A percentile compares a stretch with the other conserved stretches of the same genome.
Evolutionary conservation across 1,140 invertebrate species (phyloP).

Genomic region (Harlomillsia oculata): DNA sequence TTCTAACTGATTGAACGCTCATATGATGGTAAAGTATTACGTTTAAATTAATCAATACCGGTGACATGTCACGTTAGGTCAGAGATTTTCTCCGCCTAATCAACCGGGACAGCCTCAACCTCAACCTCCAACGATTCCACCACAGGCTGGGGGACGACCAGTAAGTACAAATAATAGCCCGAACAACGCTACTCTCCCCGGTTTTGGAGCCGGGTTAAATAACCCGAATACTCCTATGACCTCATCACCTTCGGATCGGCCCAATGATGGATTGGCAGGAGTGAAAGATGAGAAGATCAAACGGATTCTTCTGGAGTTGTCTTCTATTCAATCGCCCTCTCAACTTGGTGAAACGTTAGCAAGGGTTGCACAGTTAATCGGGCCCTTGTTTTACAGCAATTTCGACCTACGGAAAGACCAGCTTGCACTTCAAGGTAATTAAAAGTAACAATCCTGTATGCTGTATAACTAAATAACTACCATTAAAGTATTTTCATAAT

Average conservation of each 20-base stretch:
- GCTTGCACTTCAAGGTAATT: constrained; percentile 11
- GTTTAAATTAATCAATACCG: too few relatives aligned
- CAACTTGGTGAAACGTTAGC: constrained; percentile 12
- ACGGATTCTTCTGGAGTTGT: constrained; percentile 13
- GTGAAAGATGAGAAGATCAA: constrained; percentile 20
- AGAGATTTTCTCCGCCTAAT: neutral
- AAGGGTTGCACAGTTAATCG: constrained; percentile 5
- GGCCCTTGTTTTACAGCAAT: constrained; percentile 11
- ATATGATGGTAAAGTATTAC: too few relatives aligned
- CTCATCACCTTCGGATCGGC: too few relatives aligned
- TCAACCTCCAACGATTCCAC: neutral
- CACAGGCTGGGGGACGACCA: too few relatives aligned
- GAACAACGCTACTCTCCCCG: neutral
- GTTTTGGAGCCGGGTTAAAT: neutral
- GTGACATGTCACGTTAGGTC: too few relatives aligned
- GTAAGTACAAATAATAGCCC: too few relatives aligned
- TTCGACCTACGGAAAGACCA: constrained; percentile 15
- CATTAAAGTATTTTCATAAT: too few relatives aligned
- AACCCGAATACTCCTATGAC: too few relatives aligned
- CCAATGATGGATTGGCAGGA: constrained; percentile 4
- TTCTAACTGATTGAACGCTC: too few relatives aligned
- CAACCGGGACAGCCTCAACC: neutral
- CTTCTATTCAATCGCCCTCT: constrained; percentile 11
- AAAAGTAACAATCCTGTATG: neutral
- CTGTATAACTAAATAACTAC: too few relatives aligned